Conservation (phyloP, 2,888 invertebrate species). For the Byasa hedistus region DNA sequence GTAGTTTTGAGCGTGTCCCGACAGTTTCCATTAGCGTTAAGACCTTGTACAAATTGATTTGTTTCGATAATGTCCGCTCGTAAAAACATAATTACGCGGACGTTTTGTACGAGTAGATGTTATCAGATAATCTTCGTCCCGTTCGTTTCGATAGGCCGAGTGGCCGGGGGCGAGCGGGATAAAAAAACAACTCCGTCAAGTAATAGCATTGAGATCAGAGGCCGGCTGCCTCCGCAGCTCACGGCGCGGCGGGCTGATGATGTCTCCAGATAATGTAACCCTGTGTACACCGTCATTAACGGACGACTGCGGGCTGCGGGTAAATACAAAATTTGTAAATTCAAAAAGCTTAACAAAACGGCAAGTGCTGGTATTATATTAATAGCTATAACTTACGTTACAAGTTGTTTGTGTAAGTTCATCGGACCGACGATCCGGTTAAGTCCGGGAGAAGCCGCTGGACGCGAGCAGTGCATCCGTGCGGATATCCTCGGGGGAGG, state of each 20-base stretch:
- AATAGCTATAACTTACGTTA: too few species aligned
- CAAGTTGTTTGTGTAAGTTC: too few species aligned
- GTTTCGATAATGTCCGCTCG: not conserved
- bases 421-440: too few species aligned
- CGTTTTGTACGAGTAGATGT: conserved; percentile 14
- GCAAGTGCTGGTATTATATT: too few species aligned
- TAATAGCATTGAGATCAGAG: conserved; percentile 13
- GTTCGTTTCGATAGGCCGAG: not conserved
- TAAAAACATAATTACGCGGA: conserved; percentile 11
- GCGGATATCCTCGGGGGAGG: too few species aligned
- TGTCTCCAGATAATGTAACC: conserved; percentile 23
- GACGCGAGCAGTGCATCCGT: too few species aligned
- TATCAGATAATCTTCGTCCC: conserved; percentile 14
- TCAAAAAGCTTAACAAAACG: too few species aligned
- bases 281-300: not conserved
- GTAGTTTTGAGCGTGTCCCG: not conserved
- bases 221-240: conserved; percentile 12
- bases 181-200: conserved; percentile 10
- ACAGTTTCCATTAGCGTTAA: not conserved
- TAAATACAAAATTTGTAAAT: too few species aligned
- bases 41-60: not conserved
- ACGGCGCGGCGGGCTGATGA: conserved; percentile 16
- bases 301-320: too few species aligned
- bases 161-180: conserved; percentile 2
- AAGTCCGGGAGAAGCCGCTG: too few species aligned